Evolutionary conservation across 2,797 vertebrate genomes (phyloP).

Genomic region (Sternarchorhynchus goeldii): DNA sequence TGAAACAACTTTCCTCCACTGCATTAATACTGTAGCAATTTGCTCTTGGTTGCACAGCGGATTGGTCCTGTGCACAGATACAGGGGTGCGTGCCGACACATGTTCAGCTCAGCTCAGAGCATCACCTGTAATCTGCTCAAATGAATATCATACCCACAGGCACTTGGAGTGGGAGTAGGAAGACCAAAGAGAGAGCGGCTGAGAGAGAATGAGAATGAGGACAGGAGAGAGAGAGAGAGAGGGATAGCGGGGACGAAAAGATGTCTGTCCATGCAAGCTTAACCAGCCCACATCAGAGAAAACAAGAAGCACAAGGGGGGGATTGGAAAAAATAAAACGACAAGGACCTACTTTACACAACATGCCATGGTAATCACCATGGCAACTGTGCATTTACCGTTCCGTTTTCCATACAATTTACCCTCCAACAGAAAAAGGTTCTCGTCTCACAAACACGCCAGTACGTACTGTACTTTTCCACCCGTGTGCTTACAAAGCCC

Average conservation of each 20-base stretch:
- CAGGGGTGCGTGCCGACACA: background rate
- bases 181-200: background rate
- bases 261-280: conserved; percentile 29
- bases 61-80: conserved; percentile 14
- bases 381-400: conserved; percentile 41
- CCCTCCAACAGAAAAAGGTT: conserved; percentile 14
- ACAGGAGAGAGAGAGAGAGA: conserved; percentile 21
- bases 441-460: conserved; percentile 2
- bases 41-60: conserved; percentile 31
- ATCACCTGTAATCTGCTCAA: conserved; percentile 48
- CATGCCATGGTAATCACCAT: conserved; percentile 30
- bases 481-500: background rate
- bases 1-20: conserved; percentile 31
- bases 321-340: conserved; percentile 10
- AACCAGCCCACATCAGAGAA: conserved; percentile 40
- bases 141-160: conserved; percentile 45
- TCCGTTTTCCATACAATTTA: conserved; percentile 37
- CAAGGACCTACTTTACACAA: conserved; percentile 36
- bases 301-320: conserved; percentile 11
- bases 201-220: background rate
- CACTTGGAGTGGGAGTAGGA: conserved; percentile 22
- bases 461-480: conserved; percentile 1
- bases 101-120: conserved; percentile 4
- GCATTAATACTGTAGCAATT: conserved; percentile 43
- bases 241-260: conserved; percentile 11